Evolutionary conservation across 1,140 invertebrate species (phyloP), one percentile per base, ranked within the genome.

Genomic region (Odontomachus brunneus): DNA sequence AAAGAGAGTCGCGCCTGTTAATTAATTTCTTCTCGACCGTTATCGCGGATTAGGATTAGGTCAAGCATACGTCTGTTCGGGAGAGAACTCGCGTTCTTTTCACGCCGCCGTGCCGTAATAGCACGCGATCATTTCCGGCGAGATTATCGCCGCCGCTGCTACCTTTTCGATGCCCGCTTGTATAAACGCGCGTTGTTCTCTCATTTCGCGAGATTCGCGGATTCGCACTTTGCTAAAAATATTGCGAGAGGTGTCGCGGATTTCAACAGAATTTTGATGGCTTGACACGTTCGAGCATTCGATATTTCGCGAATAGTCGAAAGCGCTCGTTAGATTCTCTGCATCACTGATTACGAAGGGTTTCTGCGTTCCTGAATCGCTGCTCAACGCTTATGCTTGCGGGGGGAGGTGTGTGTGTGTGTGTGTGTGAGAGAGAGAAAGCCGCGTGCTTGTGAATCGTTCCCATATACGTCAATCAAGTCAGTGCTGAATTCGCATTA

Each of bases 401-500:
- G 26, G 63, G n/a, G n/a, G n/a, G n/a, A n/a, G n/a, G n/a, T n/a
- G n/a, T n/a, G n/a, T n/a, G n/a, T n/a, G n/a, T n/a, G n/a, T n/a
- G n/a, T n/a, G n/a, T n/a, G n/a, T n/a, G n/a, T n/a, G n/a, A n/a
- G n/a, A n/a, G 24, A 82, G 67, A 53, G 57, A 74, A 17, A 38
- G 11, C 66, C 29, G 29, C 69, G 57, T 26, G 69, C 44, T 33
- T 15, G 44, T 57, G 59, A 82, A 33, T 82, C 76, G 55, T 71
- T 59, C 44, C 22, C 69, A 63, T 82, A 74, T 74, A 74, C 19
- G 78, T 82, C 78, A 82, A 74, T 82, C 78, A 82, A 62, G 29
- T 51, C 26, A 22, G 12, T 38, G 38, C 33, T 74, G 69, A 62
- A 74, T 49, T 60, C 38, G 48, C 69, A 82, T 82, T 82, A 82